These are phyloP conservation scores for Dyspetes luteomarginatus DNA, from an alignment of 2,888 invertebrate species.

Conservation along the genomic window DNA sequence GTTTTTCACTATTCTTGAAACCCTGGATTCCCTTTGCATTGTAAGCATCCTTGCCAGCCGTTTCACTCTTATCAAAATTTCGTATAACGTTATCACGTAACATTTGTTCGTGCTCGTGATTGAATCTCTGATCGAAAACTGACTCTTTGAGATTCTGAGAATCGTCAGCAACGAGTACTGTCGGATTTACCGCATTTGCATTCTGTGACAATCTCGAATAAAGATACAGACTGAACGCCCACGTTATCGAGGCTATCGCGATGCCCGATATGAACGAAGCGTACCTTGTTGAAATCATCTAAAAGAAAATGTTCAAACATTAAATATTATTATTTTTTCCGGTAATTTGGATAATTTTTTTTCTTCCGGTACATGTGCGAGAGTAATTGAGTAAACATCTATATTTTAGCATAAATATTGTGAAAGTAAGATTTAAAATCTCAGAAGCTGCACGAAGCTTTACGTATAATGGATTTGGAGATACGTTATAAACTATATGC, in stretches of 20 bases:
- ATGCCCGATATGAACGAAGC: conserved; percentile 90
- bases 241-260: conserved; percentile 89
- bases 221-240: conserved; percentile 89
- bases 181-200: conserved; percentile 77
- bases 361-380: no score
- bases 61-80: conserved; percentile 60
- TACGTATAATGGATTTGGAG: no score
- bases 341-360: no score
- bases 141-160: conserved; percentile 73
- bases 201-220: conserved; percentile 87
- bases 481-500: no score
- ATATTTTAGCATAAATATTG: no score
- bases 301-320: conserved; percentile 37
- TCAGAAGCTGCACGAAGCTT: no score
- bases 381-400: no score
- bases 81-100: conserved; percentile 66
- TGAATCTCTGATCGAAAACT: conserved; percentile 70
- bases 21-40: conserved; percentile 72
- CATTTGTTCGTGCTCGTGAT: conserved; percentile 63
- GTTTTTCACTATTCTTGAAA: conserved; percentile 83
- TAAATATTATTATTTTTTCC: no score
- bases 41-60: conserved; percentile 66
- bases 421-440: no score
- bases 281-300: conserved; percentile 81
- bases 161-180: conserved; percentile 79